Evolutionary conservation across 2,888 invertebrate species (phyloP).

Genomic region (Epistrophe grossulariae): DNA sequence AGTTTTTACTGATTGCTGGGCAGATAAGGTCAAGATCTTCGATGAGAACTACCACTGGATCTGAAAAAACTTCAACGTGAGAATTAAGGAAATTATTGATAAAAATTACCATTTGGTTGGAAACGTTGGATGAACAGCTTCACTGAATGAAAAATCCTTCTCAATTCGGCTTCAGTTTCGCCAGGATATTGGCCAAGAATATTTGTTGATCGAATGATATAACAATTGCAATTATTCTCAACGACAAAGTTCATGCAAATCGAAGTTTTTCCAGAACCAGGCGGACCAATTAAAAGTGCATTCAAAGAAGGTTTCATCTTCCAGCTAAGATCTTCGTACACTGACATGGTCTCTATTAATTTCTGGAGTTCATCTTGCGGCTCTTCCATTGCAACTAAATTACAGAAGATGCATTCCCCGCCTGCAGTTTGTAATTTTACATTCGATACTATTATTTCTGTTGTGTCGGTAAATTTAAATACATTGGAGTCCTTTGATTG

Average conservation of each 20-base stretch:
- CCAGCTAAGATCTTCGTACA: conserved; percentile 80
- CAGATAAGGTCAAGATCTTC: conserved; percentile 84
- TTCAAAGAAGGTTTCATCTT: conserved; percentile 79
- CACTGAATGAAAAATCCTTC: conserved; percentile 84
- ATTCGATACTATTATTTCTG: conserved; percentile 77
- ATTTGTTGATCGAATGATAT: conserved; percentile 84
- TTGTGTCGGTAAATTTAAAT: conserved; percentile 76
- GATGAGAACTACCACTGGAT: conserved; percentile 82
- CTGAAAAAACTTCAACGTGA: conserved; percentile 74
- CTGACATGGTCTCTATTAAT: conserved; percentile 77
- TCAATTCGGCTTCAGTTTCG: conserved; percentile 84
- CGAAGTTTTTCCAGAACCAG: conserved; percentile 86
- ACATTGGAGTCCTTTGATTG: conserved; percentile 43
- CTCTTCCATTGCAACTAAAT: conserved; percentile 78
- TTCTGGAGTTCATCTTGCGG: conserved; percentile 78
- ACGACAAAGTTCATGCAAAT: conserved; percentile 84
- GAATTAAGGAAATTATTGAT: background rate
- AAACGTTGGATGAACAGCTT: conserved; percentile 79
- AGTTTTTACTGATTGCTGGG: conserved; percentile 80
- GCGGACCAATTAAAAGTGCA: conserved; percentile 84
- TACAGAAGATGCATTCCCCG: conserved; percentile 33
- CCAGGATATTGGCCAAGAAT: conserved; percentile 85
- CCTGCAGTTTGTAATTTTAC: conserved; percentile 75
- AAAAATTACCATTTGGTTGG: conserved; percentile 79
- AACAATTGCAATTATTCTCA: conserved; percentile 83